These are phyloP conservation scores for Chrysolina americana DNA, from an alignment of 2,888 invertebrate genomes.

Conservation along the genomic window DNA sequence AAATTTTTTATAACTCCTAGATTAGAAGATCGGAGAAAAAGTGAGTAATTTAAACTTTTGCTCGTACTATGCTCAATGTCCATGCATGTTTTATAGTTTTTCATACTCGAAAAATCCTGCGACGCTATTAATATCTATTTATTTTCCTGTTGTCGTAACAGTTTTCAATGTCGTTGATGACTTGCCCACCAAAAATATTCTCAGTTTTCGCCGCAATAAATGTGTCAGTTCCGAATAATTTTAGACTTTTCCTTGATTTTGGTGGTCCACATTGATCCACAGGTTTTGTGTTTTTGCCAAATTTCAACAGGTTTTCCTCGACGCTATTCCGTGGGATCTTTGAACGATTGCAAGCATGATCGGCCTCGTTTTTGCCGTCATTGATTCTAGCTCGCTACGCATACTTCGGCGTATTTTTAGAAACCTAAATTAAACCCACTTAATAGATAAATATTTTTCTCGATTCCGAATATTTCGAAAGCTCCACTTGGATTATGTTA, in stretches of 20 bases:
- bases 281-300: slow-evolving; percentile 52
- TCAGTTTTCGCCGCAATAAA: slow-evolving; percentile 13
- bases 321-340: slow-evolving; percentile 54
- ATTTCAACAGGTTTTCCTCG: slow-evolving; percentile 58
- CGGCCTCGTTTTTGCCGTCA: slow-evolving; percentile 39
- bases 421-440: slow-evolving; percentile 17
- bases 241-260: slow-evolving; percentile 33
- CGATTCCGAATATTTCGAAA: slow-evolving; percentile 16
- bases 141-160: neutral
- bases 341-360: slow-evolving; percentile 49
- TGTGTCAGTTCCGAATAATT: slow-evolving; percentile 11
- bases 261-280: slow-evolving; percentile 37
- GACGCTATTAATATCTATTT: neutral
- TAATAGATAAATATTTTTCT: slow-evolving; percentile 34
- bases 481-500: slow-evolving; percentile 21
- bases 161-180: slow-evolving; percentile 2
- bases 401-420: slow-evolving; percentile 47
- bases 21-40: too few relatives aligned
- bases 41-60: too few relatives aligned
- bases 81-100: too few relatives aligned
- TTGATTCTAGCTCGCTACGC: slow-evolving; percentile 46
- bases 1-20: too few relatives aligned
- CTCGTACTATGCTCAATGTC: too few relatives aligned
- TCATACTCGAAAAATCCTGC: neutral
- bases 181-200: neutral